Base-by-base conservation (phyloP, 1,140 invertebrate species). In the Neuroterus valhalla region DNA sequence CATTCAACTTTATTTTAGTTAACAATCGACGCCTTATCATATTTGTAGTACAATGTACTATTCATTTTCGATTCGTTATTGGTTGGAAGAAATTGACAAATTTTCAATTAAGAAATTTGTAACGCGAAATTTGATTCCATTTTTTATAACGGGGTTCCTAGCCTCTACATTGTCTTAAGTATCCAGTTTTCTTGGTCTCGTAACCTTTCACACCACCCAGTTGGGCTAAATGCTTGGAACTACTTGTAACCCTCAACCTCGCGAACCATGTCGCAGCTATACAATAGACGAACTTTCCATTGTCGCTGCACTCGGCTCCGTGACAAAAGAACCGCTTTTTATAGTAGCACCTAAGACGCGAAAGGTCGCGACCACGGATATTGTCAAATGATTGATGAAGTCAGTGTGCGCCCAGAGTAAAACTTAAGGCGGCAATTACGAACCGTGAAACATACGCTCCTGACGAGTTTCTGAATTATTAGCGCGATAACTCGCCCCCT, bases 241-340 rank as follows among this genome's bases (percentile, higher is more conserved):
- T 48, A 48, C 21, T 31, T 62, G 55, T 23, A 62, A 62, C 52
- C 52, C 26, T 55, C 15, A 55, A 26, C 26, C 21, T 55, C 14
- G 23, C 6, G 15, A 62, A 62, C 55, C 55, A 31, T 31, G 55
- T 50, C 21, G 12, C 17, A 46, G 2, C 10, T 17, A 12, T 62
- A 62, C 23, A 62, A 62, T 62, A 23, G 55, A 15, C 55, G 55
- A 62, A 62, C 55, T 62, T 62, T 62, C 55, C 55, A 62, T 62
- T 62, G 55, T 62, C 55, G 55, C 26, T 4, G 3, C 31, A 14
- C 52, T 55, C 21, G 23, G 52, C 52, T 55, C 12, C 21, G 21
- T 55, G 26, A 55, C 26, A 55, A 55, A 21, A 55, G 52, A 55
- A 55, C 31, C 31, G 5, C 31, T 38, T 38, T 38, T 38, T 38